Evolutionary conservation across 2,888 invertebrate genomes (phyloP).

Genomic region (Thymelicus lineola): DNA sequence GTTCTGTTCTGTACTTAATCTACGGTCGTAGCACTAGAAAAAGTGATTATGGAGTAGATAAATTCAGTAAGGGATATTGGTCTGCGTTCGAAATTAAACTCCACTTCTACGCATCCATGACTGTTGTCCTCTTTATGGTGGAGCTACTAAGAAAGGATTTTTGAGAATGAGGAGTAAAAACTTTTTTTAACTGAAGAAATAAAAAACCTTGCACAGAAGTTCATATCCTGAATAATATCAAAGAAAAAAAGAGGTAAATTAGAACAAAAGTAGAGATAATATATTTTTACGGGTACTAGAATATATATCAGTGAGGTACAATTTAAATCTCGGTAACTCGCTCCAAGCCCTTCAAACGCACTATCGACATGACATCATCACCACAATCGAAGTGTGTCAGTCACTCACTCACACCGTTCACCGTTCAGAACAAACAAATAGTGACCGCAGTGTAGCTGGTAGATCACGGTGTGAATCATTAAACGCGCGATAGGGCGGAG

Average conservation of each 20-base stretch:
- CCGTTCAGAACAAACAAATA: constrained; percentile 17
- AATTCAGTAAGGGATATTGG: no score
- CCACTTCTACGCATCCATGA: no score
- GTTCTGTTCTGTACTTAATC: constrained; percentile 23
- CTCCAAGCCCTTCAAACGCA: neutral
- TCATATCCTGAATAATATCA: no score
- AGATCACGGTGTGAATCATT: constrained; percentile 64
- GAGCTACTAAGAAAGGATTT: no score
- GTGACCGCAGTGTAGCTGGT: constrained; percentile 18
- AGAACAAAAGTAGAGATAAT: no score
- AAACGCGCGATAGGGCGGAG: constrained; percentile 61
- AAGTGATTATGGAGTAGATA: neutral
- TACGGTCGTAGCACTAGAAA: neutral
- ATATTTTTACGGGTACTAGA: no score
- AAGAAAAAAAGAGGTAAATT: no score
- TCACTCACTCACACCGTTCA: constrained; percentile 31
- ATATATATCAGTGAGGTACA: no score
- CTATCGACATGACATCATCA: constrained; percentile 10
- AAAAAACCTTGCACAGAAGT: no score
- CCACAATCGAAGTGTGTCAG: constrained; percentile 19
- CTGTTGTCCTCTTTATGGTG: no score
- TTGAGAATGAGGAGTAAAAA: neutral
- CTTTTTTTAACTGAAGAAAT: no score
- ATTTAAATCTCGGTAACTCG: neutral
- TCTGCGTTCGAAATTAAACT: no score